Percentiles rank a stretch among this genome's conserved stretches.
These are phyloP conservation scores for Drosophila insularis DNA, from an alignment of 1,140 invertebrate species.

Conservation along the genomic window DNA sequence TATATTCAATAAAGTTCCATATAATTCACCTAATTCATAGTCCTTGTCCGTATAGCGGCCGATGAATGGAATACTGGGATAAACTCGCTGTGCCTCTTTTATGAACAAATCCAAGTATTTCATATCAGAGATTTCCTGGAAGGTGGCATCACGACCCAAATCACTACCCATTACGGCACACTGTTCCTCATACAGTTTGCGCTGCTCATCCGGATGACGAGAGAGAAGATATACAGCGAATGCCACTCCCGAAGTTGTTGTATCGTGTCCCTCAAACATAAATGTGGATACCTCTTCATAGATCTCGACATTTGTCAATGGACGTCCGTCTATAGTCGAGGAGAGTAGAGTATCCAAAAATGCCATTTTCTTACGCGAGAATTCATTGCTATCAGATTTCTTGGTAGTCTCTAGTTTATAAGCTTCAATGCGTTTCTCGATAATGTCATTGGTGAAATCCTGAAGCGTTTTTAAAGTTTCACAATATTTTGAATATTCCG, in stretches of 20 bases:
- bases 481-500: slow-evolving; percentile 45
- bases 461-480: slow-evolving; percentile 56
- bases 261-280: slow-evolving; percentile 86
- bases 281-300: slow-evolving; percentile 89
- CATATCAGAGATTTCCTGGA: slow-evolving; percentile 86
- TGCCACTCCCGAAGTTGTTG: slow-evolving; percentile 79
- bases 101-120: slow-evolving; percentile 87
- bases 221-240: slow-evolving; percentile 78
- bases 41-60: slow-evolving; percentile 82
- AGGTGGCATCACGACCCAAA: slow-evolving; percentile 82
- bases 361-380: slow-evolving; percentile 61
- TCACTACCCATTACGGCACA: slow-evolving; percentile 82
- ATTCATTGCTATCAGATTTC: slow-evolving; percentile 40
- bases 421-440: slow-evolving; percentile 60
- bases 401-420: slow-evolving; percentile 33
- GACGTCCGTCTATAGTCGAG: slow-evolving; percentile 83
- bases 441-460: slow-evolving; percentile 75
- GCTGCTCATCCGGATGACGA: slow-evolving; percentile 79
- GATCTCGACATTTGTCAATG: slow-evolving; percentile 86
- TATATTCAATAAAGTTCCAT: too few relatives aligned
- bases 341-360: slow-evolving; percentile 74
- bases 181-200: slow-evolving; percentile 84
- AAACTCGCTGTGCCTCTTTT: slow-evolving; percentile 86
- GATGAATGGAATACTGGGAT: slow-evolving; percentile 88
- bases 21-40: slow-evolving; percentile 57